Conservation (phyloP, 2,888 invertebrate species). For the Ophion obscuratus region DNA sequence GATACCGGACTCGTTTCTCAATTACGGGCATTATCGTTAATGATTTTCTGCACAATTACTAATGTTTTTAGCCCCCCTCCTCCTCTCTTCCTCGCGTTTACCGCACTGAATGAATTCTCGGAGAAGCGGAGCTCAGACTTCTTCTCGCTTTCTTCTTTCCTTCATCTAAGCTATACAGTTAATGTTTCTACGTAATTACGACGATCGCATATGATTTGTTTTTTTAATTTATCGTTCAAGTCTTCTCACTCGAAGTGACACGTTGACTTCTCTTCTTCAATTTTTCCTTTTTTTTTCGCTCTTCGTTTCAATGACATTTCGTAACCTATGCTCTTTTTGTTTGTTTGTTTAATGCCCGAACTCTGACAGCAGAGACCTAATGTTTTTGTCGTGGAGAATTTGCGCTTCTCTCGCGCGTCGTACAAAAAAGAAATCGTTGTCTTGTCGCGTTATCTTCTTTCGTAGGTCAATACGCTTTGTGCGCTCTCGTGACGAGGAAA, state of each 20-base stretch:
- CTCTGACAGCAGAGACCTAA: conserved; percentile 47
- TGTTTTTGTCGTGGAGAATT: conserved; percentile 30
- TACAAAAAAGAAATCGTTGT: conserved; percentile 58
- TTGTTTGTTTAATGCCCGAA: conserved; percentile 52
- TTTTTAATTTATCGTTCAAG: conserved; percentile 13
- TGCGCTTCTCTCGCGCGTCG: conserved; percentile 20
- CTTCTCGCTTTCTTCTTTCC: conserved; percentile 38
- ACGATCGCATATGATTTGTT: conserved; percentile 49
- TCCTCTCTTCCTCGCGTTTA: conserved; percentile 11
- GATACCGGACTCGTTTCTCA: conserved; percentile 1
- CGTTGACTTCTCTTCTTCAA: conserved; percentile 1
- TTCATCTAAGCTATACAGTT: conserved; percentile 55
- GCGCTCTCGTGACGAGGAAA: conserved; percentile 27
- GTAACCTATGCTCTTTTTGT: conserved; percentile 36
- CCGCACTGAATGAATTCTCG: conserved; percentile 11
- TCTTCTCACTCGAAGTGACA: conserved; percentile 48
- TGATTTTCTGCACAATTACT: conserved; percentile 37
- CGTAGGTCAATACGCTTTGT: neutral
- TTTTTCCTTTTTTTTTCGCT: conserved; percentile 15
- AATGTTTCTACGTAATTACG: conserved; percentile 57
- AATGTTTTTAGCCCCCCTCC: conserved; percentile 3
- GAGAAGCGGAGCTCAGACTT: conserved; percentile 51
- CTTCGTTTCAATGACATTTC: conserved; percentile 43
- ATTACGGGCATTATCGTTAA: conserved; percentile 29
- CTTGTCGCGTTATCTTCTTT: conserved; percentile 15